phyloP scores from a whole-genome alignment of 2,888 invertebrate genomes.

The Rapana venosa region DNA sequence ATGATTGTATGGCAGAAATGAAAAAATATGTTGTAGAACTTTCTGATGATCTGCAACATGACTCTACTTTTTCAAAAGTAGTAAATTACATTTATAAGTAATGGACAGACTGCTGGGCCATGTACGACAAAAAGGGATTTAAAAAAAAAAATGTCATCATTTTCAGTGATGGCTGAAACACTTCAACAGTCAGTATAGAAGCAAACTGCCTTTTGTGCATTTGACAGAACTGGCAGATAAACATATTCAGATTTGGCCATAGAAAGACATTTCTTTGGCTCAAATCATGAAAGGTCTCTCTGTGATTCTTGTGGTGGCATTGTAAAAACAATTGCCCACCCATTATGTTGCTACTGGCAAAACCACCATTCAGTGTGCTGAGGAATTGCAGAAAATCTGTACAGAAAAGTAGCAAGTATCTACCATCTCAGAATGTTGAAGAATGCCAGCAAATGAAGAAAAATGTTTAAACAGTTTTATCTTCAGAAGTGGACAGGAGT shows the following conservation, averaged over 20 bases:
- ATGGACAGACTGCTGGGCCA: background rate
- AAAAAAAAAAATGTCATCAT: background rate
- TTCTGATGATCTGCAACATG: conserved; percentile 33
- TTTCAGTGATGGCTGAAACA: conserved; percentile 43
- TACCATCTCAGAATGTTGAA: no score
- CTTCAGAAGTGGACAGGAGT: background rate
- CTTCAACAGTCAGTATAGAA: conserved; percentile 40
- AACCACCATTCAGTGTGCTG: background rate
- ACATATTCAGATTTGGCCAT: background rate
- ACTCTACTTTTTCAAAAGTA: conserved; percentile 3
- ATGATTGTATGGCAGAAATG: background rate
- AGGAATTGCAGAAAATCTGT: background rate
- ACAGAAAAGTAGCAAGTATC: no score
- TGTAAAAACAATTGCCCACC: background rate
- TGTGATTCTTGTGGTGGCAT: conserved; percentile 37
- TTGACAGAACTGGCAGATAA: background rate
- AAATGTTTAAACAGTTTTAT: background rate
- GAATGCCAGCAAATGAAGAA: background rate
- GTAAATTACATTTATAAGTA: no score
- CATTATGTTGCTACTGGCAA: background rate
- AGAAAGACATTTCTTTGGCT: conserved; percentile 32
- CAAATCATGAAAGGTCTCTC: conserved; percentile 20
- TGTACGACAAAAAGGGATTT: background rate
- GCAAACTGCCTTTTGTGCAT: conserved; percentile 37
- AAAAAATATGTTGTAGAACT: conserved; percentile 25